These are phyloP conservation scores for Planococcus citri DNA, from an alignment of 1,140 invertebrate genomes.

Conservation along the genomic window DNA sequence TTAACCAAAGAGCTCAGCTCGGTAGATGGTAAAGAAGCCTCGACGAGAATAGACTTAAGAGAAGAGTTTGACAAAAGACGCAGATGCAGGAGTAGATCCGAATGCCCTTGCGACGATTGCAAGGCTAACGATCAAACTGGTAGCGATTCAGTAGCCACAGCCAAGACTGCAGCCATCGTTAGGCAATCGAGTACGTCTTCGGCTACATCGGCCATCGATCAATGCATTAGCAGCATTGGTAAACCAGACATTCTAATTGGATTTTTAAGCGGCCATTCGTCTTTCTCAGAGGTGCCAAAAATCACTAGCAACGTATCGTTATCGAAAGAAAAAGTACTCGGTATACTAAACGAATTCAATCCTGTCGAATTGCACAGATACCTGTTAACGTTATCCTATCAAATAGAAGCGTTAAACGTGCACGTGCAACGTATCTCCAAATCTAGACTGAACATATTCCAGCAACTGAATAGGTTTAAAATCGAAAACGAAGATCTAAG, in stretches of 20 bases:
- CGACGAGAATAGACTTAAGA: not conserved
- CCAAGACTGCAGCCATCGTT: not conserved
- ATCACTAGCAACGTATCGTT: constrained; percentile 27
- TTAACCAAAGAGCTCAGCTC: not conserved
- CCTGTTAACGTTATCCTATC: constrained; percentile 64
- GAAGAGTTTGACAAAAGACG: not conserved
- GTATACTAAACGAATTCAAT: constrained; percentile 67
- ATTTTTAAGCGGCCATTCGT: constrained; percentile 26
- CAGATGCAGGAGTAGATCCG: not conserved
- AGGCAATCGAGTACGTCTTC: not conserved
- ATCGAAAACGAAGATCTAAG: constrained; percentile 68
- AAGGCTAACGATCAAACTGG: too few species aligned
- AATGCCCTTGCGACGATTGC: too few species aligned
- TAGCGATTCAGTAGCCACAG: too few species aligned
- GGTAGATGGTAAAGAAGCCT: not conserved
- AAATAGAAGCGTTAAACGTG: constrained; percentile 55
- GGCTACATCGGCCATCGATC: not conserved
- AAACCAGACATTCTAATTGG: constrained; percentile 21
- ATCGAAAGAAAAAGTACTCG: constrained; percentile 52
- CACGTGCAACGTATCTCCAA: constrained; percentile 30
- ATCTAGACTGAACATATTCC: constrained; percentile 46
- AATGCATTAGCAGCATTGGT: not conserved
- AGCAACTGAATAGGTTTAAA: constrained; percentile 54
- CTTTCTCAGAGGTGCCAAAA: constrained; percentile 4
- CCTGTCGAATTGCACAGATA: constrained; percentile 69